These are phyloP conservation scores for Cettia cetti DNA, from an alignment of 2,113 vertebrate species.

Conservation along the genomic window DNA sequence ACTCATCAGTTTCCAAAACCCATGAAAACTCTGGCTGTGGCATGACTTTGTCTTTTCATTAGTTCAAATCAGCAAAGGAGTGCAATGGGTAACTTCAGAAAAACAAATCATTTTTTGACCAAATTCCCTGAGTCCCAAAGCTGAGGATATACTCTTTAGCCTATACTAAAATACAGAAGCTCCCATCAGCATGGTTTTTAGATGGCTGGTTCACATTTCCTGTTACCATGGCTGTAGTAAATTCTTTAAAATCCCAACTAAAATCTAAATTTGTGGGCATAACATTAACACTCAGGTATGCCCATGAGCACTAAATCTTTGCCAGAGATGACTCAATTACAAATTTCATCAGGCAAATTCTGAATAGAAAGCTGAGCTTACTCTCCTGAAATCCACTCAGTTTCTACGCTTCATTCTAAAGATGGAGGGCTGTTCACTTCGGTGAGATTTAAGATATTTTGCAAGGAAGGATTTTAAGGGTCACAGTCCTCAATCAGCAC, in stretches of 20 bases:
- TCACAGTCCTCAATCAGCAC: background rate
- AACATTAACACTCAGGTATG: background rate
- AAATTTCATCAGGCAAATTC: background rate
- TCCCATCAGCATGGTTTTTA: background rate
- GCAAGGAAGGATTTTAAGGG: background rate
- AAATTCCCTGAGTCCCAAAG: background rate
- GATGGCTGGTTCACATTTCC: background rate
- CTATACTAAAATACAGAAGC: background rate
- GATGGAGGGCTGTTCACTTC: background rate
- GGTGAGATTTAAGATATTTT: background rate
- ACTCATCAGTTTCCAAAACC: background rate
- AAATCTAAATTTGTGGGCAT: background rate
- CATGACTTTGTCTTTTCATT: background rate
- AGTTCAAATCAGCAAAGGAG: background rate
- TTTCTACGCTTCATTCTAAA: background rate
- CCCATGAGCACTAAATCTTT: background rate
- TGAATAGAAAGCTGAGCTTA: background rate
- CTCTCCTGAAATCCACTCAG: background rate
- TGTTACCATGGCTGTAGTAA: background rate
- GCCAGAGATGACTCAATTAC: background rate
- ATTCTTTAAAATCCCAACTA: background rate
- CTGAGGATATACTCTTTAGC: background rate
- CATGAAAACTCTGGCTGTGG: background rate
- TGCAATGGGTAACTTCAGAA: background rate
- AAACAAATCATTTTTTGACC: background rate